Evolutionary conservation across 2,113 vertebrate species (phyloP), one percentile per base, ranked within the genome.

Genomic region (Bombycilla garrulus): DNA sequence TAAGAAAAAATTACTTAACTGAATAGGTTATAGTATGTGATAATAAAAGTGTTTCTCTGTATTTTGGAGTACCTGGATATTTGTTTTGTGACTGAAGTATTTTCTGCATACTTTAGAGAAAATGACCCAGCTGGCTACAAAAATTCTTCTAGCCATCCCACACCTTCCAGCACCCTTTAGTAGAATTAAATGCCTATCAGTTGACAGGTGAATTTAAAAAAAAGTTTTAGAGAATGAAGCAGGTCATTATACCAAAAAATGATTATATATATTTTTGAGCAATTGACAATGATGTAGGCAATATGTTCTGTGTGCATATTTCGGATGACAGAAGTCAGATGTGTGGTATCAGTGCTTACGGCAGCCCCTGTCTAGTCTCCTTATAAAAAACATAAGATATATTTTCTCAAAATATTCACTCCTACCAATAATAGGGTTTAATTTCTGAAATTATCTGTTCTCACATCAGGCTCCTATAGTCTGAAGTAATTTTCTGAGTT

Each of bases 271-370:
- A 28, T 20, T 84, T 83, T 33, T 82, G 18, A 85, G 12, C 10
- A 64, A 19, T 10, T 53, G 17, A 25, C 26, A 69, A 8, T 40
- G 9, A 44, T 24, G 28, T 57, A 56, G 25, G 13, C 29, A 54
- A 10, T 42, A 24, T 1, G 3, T 15, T n/a, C 8, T 5, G 1
- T 25, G 11, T 26, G 7, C 15, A 3, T 13, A 4, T 58, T 91
- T 51, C 67, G 33, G 36, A 53, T 76, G 15, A 56, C 28, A 78
- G 16, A 76, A 78, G 28, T 25, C 45, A 58, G 29, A n/a, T 19
- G 3, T 9, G 21, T 35, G 10, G 1, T 38, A 67, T 24, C 18
- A 71, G 22, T 38, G 10, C 5, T 67, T 33, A 45, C 1, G 22
- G 23, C 12, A 84, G 44, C 19, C 28, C 57, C 58, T 57, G 8